These are phyloP conservation scores for Stegophylla sp. DNA, from an alignment of 2,888 invertebrate genomes.

Conservation along the genomic window DNA sequence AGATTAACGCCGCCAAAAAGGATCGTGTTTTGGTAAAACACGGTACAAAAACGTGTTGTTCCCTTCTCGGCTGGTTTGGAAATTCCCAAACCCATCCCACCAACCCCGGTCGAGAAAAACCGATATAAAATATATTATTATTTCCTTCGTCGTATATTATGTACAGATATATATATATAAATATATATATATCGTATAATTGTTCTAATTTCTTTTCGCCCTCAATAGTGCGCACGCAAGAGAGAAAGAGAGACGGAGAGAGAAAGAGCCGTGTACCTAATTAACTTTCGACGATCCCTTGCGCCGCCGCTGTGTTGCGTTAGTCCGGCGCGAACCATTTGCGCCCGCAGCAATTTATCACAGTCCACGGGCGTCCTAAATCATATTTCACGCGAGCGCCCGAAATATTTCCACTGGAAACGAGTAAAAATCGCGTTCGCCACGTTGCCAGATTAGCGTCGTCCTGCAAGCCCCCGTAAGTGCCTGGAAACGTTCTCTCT, in stretches of 20 bases:
- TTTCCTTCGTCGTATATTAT: no score
- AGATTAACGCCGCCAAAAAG: no score
- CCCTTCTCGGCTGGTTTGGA: no score
- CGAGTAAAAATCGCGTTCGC: constrained; percentile 32
- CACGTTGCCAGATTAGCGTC: constrained; percentile 30
- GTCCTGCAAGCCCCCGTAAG: no score
- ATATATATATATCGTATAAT: neutral
- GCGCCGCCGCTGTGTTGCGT: neutral
- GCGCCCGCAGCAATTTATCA: constrained; percentile 24
- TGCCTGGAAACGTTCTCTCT: neutral
- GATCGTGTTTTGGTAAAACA: no score
- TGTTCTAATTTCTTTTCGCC: constrained; percentile 6
- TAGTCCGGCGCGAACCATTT: constrained; percentile 11
- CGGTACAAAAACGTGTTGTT: no score
- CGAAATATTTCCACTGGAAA: constrained; percentile 16
- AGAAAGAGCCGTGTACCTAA: neutral
- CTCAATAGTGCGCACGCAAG: no score
- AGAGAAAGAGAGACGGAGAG: no score
- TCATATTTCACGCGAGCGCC: constrained; percentile 28
- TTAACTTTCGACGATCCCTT: constrained; percentile 46
- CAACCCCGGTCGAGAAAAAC: no score
- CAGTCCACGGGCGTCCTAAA: constrained; percentile 13
- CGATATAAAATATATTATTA: no score
- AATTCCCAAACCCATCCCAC: no score
- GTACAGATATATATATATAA: no score